Evolutionary conservation across 2,888 invertebrate genomes (phyloP).

Genomic region (Pristionchus maxplancki): DNA sequence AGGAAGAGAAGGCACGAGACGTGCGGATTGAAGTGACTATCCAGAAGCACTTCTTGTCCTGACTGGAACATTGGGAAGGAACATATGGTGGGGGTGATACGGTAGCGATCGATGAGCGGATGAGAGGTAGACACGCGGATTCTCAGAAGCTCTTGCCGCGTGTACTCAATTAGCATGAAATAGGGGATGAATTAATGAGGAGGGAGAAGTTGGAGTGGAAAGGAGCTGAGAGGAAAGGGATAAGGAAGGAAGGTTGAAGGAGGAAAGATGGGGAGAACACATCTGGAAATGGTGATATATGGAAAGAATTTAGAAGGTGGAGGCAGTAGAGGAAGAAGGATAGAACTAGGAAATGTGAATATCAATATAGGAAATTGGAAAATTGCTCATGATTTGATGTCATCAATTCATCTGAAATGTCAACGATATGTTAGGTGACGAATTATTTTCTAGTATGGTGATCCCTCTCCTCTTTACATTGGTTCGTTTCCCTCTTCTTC

Average conservation of each 20-base stretch:
- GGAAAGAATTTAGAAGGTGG: background rate
- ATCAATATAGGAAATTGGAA: background rate
- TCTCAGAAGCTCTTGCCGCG: conserved; percentile 1
- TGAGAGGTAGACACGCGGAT: conserved; percentile 21
- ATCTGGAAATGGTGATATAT: conserved; percentile 39
- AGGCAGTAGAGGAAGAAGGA: background rate
- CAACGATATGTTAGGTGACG: background rate
- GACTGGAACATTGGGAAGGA: background rate
- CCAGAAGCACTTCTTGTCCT: too few species aligned
- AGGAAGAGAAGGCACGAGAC: background rate
- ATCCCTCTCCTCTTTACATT: background rate
- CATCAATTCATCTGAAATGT: background rate
- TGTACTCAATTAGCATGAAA: conserved; percentile 38
- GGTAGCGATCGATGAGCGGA: background rate
- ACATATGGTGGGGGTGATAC: background rate
- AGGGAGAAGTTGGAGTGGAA: background rate
- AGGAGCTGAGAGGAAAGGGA: background rate
- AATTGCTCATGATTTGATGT: background rate
- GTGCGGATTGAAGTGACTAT: background rate
- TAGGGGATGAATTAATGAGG: conserved; percentile 39
- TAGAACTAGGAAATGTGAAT: background rate
- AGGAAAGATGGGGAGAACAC: background rate
- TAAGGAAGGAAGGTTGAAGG: background rate
- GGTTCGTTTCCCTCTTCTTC: background rate
- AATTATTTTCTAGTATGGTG: background rate